These are phyloP conservation scores for Leistus spinibarbis DNA, from an alignment of 2,888 invertebrate genomes.

Conservation along the genomic window DNA sequence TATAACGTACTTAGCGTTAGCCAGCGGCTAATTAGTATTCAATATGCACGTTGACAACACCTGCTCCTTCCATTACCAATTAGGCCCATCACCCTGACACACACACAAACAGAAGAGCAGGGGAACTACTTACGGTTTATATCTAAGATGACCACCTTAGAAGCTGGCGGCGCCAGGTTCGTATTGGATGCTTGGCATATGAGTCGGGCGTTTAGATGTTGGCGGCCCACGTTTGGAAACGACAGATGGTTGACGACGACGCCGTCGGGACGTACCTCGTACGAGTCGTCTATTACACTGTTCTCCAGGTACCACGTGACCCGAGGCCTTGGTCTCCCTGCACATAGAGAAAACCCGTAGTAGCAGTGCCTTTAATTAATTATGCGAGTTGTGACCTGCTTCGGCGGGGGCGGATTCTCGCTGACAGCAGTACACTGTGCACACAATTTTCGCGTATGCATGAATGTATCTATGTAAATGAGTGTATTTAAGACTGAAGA, in stretches of 20 bases:
- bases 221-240: conserved; percentile 79
- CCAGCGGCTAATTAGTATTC: not conserved
- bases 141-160: conserved; percentile 80
- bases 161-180: conserved; percentile 77
- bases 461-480: too few species aligned
- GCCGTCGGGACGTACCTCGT: conserved; percentile 70
- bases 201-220: conserved; percentile 81
- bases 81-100: conserved; percentile 13
- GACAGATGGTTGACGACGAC: conserved; percentile 79
- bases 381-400: conserved; percentile 13
- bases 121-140: conserved; percentile 77
- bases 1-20: not conserved
- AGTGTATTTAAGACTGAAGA: too few species aligned
- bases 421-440: not conserved
- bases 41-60: not conserved
- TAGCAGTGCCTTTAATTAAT: not conserved
- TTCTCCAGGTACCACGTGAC: conserved; percentile 88
- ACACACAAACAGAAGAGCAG: conserved; percentile 32
- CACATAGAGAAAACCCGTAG: conserved; percentile 36
- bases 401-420: not conserved
- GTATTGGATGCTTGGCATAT: conserved; percentile 90
- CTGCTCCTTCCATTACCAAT: not conserved
- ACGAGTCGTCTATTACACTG: conserved; percentile 82
- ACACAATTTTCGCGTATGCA: not conserved
- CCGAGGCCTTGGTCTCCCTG: conserved; percentile 77